phyloP scores from a whole-genome alignment of 2,888 invertebrate genomes.

The Allygus modestus region DNA sequence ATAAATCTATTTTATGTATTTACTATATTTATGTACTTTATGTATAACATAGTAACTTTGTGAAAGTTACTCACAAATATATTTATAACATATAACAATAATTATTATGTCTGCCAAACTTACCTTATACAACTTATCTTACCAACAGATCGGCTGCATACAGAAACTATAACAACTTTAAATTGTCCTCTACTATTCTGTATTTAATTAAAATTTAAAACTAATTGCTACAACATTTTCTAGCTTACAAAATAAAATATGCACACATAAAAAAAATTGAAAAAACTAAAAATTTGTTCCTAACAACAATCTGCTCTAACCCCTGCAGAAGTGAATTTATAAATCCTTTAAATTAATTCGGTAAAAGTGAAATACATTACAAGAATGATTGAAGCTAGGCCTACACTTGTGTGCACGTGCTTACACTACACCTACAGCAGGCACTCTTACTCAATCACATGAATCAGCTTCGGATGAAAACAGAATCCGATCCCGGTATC shows the following conservation, averaged over 20 bases:
- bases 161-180: too few relatives aligned
- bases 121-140: too few relatives aligned
- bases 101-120: too few relatives aligned
- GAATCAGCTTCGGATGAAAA: neutral
- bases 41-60: too few relatives aligned
- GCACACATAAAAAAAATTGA: constrained; percentile 2
- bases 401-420: neutral
- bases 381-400: constrained; percentile 1
- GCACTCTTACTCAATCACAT: constrained; percentile 21
- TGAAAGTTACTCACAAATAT: too few relatives aligned
- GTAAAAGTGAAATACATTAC: neutral
- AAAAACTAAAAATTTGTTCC: constrained; percentile 47
- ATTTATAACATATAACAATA: too few relatives aligned
- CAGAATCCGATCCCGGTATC: neutral
- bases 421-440: neutral
- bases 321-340: neutral
- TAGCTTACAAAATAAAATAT: neutral
- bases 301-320: constrained; percentile 42
- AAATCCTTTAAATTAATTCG: neutral
- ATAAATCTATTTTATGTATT: too few relatives aligned
- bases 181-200: too few relatives aligned
- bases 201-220: too few relatives aligned
- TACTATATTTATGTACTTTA: too few relatives aligned
- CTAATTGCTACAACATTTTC: too few relatives aligned
- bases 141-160: too few relatives aligned